Conservation (phyloP, 2,797 vertebrate genomes). For the Pipistrellus pygmaeus region DNA sequence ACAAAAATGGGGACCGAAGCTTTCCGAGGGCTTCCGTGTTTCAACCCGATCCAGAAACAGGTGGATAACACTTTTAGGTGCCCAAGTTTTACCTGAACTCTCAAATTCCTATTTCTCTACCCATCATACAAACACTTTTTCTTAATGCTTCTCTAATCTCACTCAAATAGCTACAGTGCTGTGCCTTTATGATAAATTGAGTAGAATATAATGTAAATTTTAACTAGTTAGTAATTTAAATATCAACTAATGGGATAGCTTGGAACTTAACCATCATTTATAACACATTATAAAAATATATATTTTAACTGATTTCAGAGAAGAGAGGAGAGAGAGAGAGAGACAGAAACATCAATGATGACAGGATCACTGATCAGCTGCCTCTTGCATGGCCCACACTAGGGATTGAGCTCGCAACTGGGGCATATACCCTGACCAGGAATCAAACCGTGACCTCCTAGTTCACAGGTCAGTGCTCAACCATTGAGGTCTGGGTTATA, state of each 20-base stretch:
- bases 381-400: too few relatives aligned
- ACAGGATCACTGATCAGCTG: too few relatives aligned
- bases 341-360: too few relatives aligned
- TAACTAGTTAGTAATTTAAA: constrained; percentile 18
- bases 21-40: not conserved
- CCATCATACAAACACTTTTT: not conserved
- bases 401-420: too few relatives aligned
- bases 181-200: not conserved
- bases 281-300: not conserved
- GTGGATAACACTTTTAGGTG: not conserved
- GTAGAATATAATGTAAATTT: constrained; percentile 54
- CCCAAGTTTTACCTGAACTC: not conserved
- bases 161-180: not conserved
- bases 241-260: not conserved
- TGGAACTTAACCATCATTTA: not conserved
- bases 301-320: too few relatives aligned
- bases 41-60: not conserved
- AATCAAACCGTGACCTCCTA: too few relatives aligned
- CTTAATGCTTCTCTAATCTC: constrained; percentile 12
- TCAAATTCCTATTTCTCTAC: constrained; percentile 16
- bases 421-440: too few relatives aligned
- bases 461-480: too few relatives aligned
- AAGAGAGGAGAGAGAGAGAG: too few relatives aligned
- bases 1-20: not conserved
- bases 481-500: too few relatives aligned